Evolutionary conservation across 2,797 vertebrate species (phyloP).

Genomic region (Scolopax bukidnonensis): DNA sequence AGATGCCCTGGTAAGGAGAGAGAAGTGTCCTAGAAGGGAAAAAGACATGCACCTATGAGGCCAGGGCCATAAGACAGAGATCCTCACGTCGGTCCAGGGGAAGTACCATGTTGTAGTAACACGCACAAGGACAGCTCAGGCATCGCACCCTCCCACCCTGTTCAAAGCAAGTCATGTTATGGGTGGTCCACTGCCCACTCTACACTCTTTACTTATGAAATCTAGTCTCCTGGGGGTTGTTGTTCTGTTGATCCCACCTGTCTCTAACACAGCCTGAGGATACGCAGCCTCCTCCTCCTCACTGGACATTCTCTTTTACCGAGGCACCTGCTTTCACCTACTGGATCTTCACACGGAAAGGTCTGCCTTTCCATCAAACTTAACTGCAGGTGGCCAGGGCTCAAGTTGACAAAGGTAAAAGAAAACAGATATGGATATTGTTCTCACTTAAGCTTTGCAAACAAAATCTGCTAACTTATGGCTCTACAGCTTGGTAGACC

Average conservation of each 20-base stretch:
- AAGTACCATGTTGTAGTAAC: background rate
- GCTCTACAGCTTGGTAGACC: background rate
- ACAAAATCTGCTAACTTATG: background rate
- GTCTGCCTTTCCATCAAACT: background rate
- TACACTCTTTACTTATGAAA: background rate
- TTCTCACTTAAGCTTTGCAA: background rate
- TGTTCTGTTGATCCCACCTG: background rate
- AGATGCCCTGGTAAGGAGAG: background rate
- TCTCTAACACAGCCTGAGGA: background rate
- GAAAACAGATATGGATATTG: background rate
- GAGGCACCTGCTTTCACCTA: background rate
- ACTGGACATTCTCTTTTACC: background rate
- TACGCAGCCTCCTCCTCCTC: background rate
- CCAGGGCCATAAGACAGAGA: background rate
- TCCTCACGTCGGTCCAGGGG: background rate
- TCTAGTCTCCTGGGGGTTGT: background rate
- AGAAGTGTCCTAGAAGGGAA: background rate
- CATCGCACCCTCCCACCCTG: fast-evolving
- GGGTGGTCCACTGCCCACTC: background rate
- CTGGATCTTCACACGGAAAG: background rate
- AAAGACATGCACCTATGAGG: background rate
- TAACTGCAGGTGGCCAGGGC: background rate
- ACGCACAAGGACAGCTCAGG: background rate
- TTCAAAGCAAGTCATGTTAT: fast-evolving
- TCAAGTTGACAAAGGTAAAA: background rate